Evolutionary conservation across 1,140 invertebrate species (phyloP), one percentile per base, ranked within the genome.

Genomic region (Euura saliciscinereae): DNA sequence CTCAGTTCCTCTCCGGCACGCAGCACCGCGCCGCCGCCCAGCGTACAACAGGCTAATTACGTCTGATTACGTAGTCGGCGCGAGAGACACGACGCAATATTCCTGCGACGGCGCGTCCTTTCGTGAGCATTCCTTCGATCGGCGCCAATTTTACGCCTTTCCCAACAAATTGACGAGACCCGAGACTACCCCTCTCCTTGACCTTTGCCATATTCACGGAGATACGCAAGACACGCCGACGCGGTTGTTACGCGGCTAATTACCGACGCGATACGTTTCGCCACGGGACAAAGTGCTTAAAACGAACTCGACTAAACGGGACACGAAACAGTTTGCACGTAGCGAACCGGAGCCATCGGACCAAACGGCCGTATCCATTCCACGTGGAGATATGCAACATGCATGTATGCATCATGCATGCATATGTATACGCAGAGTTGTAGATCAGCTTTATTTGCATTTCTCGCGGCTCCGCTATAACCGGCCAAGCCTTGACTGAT

Each of bases 1-100:
- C 76, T 76, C 76, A 8, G 51, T 59, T 59, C 76, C 73, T 70
- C 73, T 73, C 68, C 70, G 45, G 75, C 73, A 68, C 73, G 73
- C 74, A 68, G 70, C 75, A 74, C 78, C 76, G 8, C 51, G 51
- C 51, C 51, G 51, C 51, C 51, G 51, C 51, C 51, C 51, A 59
- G 51, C 76, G 76, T 76, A 79, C 76, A 79, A 79, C 78, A 78
- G 78, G 79, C 78, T 81, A 82, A 81, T 82, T 82, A 81, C 74
- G 76, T 70, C 73, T 78, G 74, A 81, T 82, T 76, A 77, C 72
- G 74, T 78, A 75, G 73, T 73, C 13, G 69, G 43, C 70, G 51
- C 51, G 51, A 59, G 51, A 6, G 51, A 59, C 51, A n/a, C 51
- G 51, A 28, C 51, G 51, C 10, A 28, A 28, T 28, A 28, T 28